Base-by-base conservation (phyloP, 2,888 invertebrate species). In the Mythimna loreyi region DNA sequence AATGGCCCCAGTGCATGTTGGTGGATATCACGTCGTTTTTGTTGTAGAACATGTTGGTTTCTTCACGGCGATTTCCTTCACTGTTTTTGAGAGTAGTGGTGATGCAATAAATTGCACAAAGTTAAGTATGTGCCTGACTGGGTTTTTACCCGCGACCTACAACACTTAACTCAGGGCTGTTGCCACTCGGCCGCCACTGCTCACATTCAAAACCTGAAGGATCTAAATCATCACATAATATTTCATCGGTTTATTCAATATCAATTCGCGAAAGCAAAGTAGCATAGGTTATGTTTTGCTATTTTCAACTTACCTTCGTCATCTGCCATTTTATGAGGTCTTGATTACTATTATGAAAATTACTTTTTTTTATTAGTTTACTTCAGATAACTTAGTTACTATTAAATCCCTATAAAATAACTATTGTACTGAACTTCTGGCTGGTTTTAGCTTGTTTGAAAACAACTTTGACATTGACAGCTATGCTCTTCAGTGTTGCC, bases 241-340 rank as follows among this genome's bases (percentile, higher is more conserved):
- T n/a, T n/a, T 43, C 11, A 4, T n/a, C 16, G 21, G 5, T 45
- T 33, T 23, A 36, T 23, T 53, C 16, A 4, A 40, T 40, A 40
- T 4, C 1, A 40, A 13, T 40, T 19, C 1, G 13, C 13, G 30
- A 56, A 28, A 28, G 19, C 5, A 21, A 47, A 21, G 0, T 21
- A 66, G 62, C 55, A 0, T 40, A 86, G 87, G 84, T 87, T 86
- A 86, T 74, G 40, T 75, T 72, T 72, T 19, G 40, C 50, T 60
- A 83, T 82, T 86, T 85, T 92, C 91, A 61, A 83, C 86, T 90
- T 88, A 94, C 94, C 78, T 28, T 94, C 94, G 19, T 94, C 94
- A 71, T 94, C 94, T 55, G 92, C 92, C 90, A 93, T 91, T 80
- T 65, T 80, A 28, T 60, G 6, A n/a, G 8, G 0, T 21, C 21